Conservation (phyloP, 2,797 vertebrate species). For the Pogoniulus pusillus region DNA sequence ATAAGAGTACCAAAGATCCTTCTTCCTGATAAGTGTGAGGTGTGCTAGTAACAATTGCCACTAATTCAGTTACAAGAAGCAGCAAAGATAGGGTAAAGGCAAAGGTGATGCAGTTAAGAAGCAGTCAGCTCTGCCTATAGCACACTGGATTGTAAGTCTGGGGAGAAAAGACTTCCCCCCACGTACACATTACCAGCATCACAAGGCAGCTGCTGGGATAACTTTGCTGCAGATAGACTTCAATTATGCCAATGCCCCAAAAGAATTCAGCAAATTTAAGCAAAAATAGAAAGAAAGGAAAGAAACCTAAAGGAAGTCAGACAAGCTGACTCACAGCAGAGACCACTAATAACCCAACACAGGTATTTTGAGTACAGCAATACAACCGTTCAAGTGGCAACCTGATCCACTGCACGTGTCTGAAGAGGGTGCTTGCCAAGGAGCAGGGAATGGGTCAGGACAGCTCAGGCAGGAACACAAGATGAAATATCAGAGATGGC, state of each 20-base stretch:
- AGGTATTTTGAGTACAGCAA: conserved; percentile 12
- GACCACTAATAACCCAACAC: not conserved
- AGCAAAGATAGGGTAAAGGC: not conserved
- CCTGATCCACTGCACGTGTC: not conserved
- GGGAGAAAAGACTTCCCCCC: not conserved
- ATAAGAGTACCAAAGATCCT: not conserved
- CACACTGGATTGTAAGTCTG: not conserved
- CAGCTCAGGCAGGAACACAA: not conserved
- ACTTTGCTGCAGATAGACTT: not conserved
- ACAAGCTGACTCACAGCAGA: conserved; percentile 19
- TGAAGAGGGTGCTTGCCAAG: not conserved
- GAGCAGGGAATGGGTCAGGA: not conserved
- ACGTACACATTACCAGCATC: not conserved
- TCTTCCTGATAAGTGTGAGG: not conserved
- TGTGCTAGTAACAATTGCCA: not conserved
- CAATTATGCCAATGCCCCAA: not conserved
- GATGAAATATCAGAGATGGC: conserved; percentile 13
- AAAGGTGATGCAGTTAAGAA: not conserved
- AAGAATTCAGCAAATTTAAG: not conserved
- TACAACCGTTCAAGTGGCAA: not conserved
- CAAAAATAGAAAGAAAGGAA: not conserved
- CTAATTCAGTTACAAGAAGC: not conserved
- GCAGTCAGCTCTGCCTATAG: not conserved
- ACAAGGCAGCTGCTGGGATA: not conserved
- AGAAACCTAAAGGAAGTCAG: not conserved